Evolutionary conservation across 2,797 vertebrate genomes (phyloP).

Genomic region (Naso thynnoides): DNA sequence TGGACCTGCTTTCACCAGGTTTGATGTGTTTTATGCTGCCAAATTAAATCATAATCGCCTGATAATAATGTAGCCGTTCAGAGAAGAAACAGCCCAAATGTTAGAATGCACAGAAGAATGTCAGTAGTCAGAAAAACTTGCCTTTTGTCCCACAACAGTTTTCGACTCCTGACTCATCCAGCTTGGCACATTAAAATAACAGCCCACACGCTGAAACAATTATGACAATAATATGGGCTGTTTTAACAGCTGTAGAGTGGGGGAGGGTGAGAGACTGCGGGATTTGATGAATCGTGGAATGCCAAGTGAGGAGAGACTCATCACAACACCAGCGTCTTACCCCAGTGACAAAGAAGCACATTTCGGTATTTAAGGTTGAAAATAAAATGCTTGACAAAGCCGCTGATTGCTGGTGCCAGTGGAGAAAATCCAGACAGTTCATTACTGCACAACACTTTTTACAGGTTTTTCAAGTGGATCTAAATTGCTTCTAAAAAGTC

Average conservation of each 20-base stretch:
- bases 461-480: not conserved
- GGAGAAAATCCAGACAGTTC: not conserved
- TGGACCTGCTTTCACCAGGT: slow-evolving; percentile 1
- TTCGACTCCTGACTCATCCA: slow-evolving; percentile 68
- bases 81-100: slow-evolving; percentile 19
- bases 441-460: too few species aligned
- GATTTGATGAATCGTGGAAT: slow-evolving; percentile 52
- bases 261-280: slow-evolving; percentile 47
- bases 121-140: slow-evolving; percentile 76
- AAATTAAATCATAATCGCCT: slow-evolving; percentile 58
- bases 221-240: slow-evolving; percentile 75
- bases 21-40: slow-evolving; percentile 45
- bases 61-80: slow-evolving; percentile 51
- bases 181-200: slow-evolving; percentile 79
- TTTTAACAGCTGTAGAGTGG: slow-evolving; percentile 83
- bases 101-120: slow-evolving; percentile 55
- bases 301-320: slow-evolving; percentile 54
- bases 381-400: slow-evolving; percentile 7
- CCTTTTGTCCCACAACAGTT: slow-evolving; percentile 47
- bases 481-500: too few species aligned
- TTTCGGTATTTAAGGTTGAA: slow-evolving; percentile 20
- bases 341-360: slow-evolving; percentile 25
- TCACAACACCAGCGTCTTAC: slow-evolving; percentile 40
- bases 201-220: slow-evolving; percentile 81
- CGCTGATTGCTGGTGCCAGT: not conserved